Conservation (phyloP, 1,140 invertebrate genomes). For the Episyrphus balteatus region DNA sequence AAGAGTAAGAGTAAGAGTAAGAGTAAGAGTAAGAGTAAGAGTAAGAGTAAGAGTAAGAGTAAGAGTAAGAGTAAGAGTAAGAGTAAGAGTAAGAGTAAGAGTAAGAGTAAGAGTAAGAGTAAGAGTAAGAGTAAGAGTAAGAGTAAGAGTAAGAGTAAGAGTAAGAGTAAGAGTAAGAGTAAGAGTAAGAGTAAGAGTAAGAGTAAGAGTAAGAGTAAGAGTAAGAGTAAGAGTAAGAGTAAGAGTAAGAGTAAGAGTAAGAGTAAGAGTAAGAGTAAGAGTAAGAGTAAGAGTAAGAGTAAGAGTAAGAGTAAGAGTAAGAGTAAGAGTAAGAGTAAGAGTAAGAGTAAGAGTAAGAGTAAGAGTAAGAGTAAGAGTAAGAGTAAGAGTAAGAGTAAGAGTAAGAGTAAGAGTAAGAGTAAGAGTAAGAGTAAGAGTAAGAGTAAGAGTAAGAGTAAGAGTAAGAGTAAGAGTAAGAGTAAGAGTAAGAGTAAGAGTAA, state of each 20-base stretch:
- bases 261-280: neutral
- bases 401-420: neutral
- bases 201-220: neutral
- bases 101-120: neutral
- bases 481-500: neutral
- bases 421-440: neutral
- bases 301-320: neutral
- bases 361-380: neutral
- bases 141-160: neutral
- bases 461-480: neutral
- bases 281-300: neutral
- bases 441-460: neutral
- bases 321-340: neutral
- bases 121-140: neutral
- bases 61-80: neutral
- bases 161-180: neutral
- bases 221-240: neutral
- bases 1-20: neutral
- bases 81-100: neutral
- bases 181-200: neutral
- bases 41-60: neutral
- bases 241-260: neutral
- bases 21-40: neutral
- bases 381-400: neutral
- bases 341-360: neutral